Base-by-base conservation (phyloP, 2,888 invertebrate species). In the Merodon equestris region DNA sequence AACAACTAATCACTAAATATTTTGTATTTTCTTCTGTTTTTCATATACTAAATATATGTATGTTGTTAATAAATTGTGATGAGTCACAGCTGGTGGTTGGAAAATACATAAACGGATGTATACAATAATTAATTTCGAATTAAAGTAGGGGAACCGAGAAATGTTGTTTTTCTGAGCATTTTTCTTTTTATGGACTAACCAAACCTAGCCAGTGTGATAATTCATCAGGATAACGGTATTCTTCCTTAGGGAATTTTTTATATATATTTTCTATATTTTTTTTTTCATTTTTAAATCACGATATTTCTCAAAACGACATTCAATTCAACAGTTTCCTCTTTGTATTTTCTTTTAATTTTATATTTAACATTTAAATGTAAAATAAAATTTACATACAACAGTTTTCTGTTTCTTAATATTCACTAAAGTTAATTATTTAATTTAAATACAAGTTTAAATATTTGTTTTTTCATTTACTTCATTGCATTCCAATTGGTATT, bases 301-400 rank as follows among this genome's bases (percentile, higher is more conserved):
- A n/a, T n/a, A n/a, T 56, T 4, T 40, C 60, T 75, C 45, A 58
- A 77, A 76, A 76, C 71, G 64, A 72, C 63, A 75, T 75, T 81
- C 64, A 70, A 71, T 71, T 79, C 47, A 82, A 79, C 79, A 74
- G 12, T 68, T 53, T 4, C n/a, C n/a, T n/a, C 2, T 27, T 27
- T 27, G 27, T 27, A 27, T 27, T 27, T 27, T 27, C 7, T 2
- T 7, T 27, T 27, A 27, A 27, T 27, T 27, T 58, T 48, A 68
- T 60, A 63, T 19, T 45, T 71, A 70, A 67, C 70, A 66, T 56
- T 72, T 72, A 76, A 27, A 67, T 72, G 53, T 67, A 71, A 27
- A 77, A 77, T 47, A 48, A 66, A 77, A 77, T 81, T 73, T 73
- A 77, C 73, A 70, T 73, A 66, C 73, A 77, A 66, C 66, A 38